Base-by-base conservation (phyloP, 2,888 invertebrate species). In the Clostera curtula region DNA sequence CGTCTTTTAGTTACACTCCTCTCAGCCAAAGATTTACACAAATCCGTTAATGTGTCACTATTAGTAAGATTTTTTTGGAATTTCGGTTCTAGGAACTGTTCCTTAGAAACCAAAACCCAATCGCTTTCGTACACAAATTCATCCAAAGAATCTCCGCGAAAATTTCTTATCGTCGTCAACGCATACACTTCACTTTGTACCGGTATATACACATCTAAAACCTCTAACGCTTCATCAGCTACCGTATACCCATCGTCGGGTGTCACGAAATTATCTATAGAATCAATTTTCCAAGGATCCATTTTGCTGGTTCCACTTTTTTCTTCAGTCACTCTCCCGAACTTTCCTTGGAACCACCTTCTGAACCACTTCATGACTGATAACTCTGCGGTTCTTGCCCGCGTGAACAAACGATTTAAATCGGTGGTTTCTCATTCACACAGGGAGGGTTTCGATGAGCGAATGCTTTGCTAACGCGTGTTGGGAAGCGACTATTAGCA, bases 321-420 rank as follows among this genome's bases (percentile, higher is more conserved):
- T 11, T 31, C 34, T 25, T 73, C 69, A 54, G 34, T 55, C 42
- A 14, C 74, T 65, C 56, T 88, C 86, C 29, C 86, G 79, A 43
- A 73, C 66, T 60, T 86, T 86, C 57, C 85, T 75, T 34, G 79
- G 77, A 76, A 88, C 85, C 82, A 86, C 79, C 71, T 88, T 88
- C 63, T 88, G 87, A 86, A 88, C 88, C 87, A 88, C 60, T 73
- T 87, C 88, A 87, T 88, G 76, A 50, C 83, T 68, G 45, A 88
- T 88, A 26, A 65, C 76, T 56, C 62, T 76, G 79, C 88, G 88
- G 85, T 88, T 88, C 60, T 75, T 84, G 40, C 87, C 87, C 82
- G 88, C 86, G 69, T 85, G 77, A 49, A 87, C 76, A 63, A 88
- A 88, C 58, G 86, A 85, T 40, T 84, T 86, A 63, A 87, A 87